Conservation (phyloP, 53 echinoderm and acorn worm species). For the Henricia sp. region DNA sequence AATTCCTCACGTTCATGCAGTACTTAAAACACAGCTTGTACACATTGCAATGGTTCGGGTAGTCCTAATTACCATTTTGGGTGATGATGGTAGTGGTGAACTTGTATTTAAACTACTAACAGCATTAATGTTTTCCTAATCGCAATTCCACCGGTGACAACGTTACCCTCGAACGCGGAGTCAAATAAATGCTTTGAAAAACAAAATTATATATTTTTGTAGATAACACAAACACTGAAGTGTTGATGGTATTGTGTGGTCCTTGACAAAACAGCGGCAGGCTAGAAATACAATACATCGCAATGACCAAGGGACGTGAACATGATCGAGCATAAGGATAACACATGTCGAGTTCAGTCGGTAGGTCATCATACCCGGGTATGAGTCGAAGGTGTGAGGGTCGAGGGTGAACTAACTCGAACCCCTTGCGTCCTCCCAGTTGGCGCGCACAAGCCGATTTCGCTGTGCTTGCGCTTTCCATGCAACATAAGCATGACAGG, state of each 20-base stretch:
- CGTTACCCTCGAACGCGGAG: no score
- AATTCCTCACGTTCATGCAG: no score
- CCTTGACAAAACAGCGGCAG: constrained; percentile 14
- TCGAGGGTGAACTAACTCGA: constrained; percentile 24
- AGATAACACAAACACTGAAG: no score
- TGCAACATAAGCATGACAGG: neutral
- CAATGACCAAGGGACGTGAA: constrained; percentile 38
- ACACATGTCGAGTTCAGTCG: constrained; percentile 32
- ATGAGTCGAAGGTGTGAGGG: constrained; percentile 11
- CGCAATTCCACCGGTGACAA: no score
- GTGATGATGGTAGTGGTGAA: no score
- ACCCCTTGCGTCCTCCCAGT: neutral
- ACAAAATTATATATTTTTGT: no score
- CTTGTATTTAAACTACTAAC: no score
- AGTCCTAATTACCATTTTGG: no score
- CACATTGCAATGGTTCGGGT: no score
- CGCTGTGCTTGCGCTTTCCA: constrained; percentile 15
- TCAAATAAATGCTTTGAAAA: neutral
- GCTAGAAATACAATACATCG: constrained; percentile 6
- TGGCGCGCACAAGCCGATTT: constrained; percentile 9
- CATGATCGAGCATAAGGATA: constrained; percentile 38
- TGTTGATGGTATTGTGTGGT: neutral
- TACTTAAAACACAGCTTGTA: no score
- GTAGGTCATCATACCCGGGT: neutral
- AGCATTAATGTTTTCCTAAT: no score